These are phyloP conservation scores for Silurus aristotelis DNA, from an alignment of 2,797 vertebrate genomes.

Conservation along the genomic window DNA sequence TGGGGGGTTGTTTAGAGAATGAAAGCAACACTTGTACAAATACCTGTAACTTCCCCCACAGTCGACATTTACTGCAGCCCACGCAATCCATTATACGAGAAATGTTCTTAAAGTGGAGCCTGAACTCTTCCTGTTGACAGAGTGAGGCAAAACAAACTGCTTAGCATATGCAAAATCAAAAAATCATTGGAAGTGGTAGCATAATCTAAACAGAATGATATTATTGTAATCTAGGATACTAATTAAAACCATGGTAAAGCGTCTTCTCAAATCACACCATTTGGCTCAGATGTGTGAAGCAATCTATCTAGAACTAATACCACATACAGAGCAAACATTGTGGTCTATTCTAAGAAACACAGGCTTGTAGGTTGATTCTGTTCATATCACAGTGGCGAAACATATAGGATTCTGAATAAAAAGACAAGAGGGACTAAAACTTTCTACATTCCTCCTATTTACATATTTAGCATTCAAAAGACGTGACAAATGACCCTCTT, in stretches of 20 bases:
- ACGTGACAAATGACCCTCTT: too few relatives aligned
- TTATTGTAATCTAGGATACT: neutral
- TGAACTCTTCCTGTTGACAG: constrained; percentile 86
- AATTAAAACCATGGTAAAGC: neutral
- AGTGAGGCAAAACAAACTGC: neutral
- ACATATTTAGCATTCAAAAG: neutral
- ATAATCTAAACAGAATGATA: neutral
- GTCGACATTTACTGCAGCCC: constrained; percentile 94
- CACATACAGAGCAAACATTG: neutral
- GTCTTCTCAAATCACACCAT: neutral
- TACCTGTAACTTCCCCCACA: constrained; percentile 97
- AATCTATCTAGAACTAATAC: too few relatives aligned
- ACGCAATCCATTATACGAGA: constrained; percentile 98
- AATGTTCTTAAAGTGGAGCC: constrained; percentile 97
- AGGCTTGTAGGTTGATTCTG: neutral
- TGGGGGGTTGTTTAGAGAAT: neutral
- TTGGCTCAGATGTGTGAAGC: neutral
- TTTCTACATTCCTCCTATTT: neutral
- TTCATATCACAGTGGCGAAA: neutral
- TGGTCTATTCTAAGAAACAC: neutral
- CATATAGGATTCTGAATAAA: neutral
- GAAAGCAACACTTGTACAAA: neutral
- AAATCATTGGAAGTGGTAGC: neutral
- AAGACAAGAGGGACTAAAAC: neutral
- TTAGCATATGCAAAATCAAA: neutral